Conservation (phyloP, 2,888 invertebrate genomes). For the Andrena minutula region DNA sequence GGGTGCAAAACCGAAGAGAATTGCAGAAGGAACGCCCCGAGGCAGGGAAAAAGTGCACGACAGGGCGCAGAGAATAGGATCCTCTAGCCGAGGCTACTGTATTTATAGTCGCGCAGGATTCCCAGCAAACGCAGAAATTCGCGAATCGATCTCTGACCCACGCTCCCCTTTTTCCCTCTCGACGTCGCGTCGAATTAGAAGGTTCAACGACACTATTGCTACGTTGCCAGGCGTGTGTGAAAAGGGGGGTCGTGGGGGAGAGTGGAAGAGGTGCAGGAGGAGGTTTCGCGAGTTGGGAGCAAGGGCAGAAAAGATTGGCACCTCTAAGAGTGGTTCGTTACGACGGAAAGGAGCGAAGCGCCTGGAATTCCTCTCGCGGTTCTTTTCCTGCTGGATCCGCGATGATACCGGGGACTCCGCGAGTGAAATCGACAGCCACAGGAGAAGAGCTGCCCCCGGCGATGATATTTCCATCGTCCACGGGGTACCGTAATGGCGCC, state of each 20-base stretch:
- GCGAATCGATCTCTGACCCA: constrained; percentile 39
- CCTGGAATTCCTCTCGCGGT: constrained; percentile 67
- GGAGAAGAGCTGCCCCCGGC: neutral
- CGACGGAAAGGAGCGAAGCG: constrained; percentile 68
- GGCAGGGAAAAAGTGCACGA: constrained; percentile 8
- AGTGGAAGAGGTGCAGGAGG: constrained; percentile 5
- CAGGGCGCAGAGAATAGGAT: constrained; percentile 4
- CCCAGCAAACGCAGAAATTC: constrained; percentile 50
- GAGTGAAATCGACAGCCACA: constrained; percentile 24
- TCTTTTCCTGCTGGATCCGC: constrained; percentile 28
- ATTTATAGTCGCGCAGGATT: constrained; percentile 58
- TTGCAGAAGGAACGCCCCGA: neutral
- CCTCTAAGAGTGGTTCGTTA: constrained; percentile 60
- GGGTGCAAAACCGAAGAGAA: neutral
- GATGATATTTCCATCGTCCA: constrained; percentile 28
- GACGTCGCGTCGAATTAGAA: constrained; percentile 60
- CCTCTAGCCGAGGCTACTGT: constrained; percentile 10
- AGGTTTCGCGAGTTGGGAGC: constrained; percentile 44
- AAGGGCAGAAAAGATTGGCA: constrained; percentile 67
- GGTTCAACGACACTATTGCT: constrained; percentile 60
- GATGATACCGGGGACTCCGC: constrained; percentile 5
- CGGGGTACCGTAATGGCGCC: neutral
- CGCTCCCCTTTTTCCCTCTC: constrained; percentile 26
- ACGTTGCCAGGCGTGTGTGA: neutral
- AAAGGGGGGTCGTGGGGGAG: neutral